Evolutionary conservation across 1,140 invertebrate genomes (phyloP), one percentile per base, ranked within the genome.

Genomic region (Theocolax elegans): DNA sequence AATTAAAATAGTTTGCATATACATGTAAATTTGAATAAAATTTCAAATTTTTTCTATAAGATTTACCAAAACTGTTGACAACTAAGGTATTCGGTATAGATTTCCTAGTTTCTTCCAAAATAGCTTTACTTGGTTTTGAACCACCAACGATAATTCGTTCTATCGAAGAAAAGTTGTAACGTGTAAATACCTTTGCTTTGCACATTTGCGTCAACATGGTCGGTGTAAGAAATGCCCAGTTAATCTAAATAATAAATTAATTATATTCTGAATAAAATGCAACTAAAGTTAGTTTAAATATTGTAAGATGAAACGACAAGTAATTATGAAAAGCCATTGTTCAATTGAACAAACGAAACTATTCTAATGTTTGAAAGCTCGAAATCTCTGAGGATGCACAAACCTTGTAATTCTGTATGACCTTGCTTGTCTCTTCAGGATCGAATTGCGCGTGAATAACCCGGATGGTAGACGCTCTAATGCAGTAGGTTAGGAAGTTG

Each of bases 391-490:
- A n/a, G n/a, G n/a, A n/a, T n/a, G n/a, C n/a, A n/a, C n/a, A 19
- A 48, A 64, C 68, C 68, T 64, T 71, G 23, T 71, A 71, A 35
- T 44, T 66, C 53, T 66, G 27, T 17, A 71, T 54, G 17, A 66
- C 25, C 44, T 71, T 27, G 17, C 44, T 58, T 21, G 46, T 65
- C 21, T 60, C 21, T 15, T 53, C 13, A 3, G 64, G 58, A 60
- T 72, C 46, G 48, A 53, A 54, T 13, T 38, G 19, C 3, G 15
- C 35, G 25, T 63, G 49, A 12, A 67, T 15, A 21, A 67, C 49
- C 40, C 60, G 25, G 0, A 27, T 64, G 0, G 46, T 21, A 49
- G 49, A 53, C 13, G 4, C 48, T 1, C 46, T 19, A 38, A 72
- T 48, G 44, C 35, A 21, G 3, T 6, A 6, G 17, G 62, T 15